A percentile compares a stretch with the other conserved stretches of the same genome.
phyloP scores from a whole-genome alignment of 2,113 vertebrate genomes.

The Recurvirostra avosetta region DNA sequence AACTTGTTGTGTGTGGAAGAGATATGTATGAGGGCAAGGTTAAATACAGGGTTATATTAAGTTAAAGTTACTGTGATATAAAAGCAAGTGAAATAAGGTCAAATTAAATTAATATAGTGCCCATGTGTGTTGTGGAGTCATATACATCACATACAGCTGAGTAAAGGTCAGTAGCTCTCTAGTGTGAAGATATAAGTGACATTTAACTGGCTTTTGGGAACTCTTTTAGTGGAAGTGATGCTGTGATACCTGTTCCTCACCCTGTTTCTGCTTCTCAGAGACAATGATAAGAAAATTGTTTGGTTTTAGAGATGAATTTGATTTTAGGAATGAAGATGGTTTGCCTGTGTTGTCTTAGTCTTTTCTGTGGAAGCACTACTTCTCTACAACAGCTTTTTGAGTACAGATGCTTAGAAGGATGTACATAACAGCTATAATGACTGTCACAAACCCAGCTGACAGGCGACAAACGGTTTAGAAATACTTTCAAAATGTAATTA shows the following conservation, averaged over 20 bases:
- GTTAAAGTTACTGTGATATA: neutral
- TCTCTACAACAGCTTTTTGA: neutral
- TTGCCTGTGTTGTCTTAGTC: neutral
- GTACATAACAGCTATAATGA: neutral
- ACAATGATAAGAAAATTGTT: neutral
- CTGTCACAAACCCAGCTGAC: neutral
- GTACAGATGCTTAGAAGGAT: neutral
- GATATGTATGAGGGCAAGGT: neutral
- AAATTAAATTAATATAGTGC: neutral
- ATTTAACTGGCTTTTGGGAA: neutral
- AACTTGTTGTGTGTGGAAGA: neutral
- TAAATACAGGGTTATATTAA: neutral
- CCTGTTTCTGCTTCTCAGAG: neutral
- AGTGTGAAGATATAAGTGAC: neutral
- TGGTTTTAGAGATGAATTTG: neutral
- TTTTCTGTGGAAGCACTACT: neutral
- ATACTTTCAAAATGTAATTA: neutral
- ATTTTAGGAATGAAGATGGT: neutral
- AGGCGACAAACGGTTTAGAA: neutral
- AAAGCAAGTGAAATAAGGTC: neutral
- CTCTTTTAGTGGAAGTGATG: neutral
- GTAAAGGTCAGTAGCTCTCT: neutral
- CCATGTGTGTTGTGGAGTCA: neutral
- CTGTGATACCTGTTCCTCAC: neutral
- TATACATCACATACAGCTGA: neutral